These are phyloP conservation scores for Dasypus novemcinctus DNA, from an alignment of 2,113 vertebrate species.

Conservation along the genomic window DNA sequence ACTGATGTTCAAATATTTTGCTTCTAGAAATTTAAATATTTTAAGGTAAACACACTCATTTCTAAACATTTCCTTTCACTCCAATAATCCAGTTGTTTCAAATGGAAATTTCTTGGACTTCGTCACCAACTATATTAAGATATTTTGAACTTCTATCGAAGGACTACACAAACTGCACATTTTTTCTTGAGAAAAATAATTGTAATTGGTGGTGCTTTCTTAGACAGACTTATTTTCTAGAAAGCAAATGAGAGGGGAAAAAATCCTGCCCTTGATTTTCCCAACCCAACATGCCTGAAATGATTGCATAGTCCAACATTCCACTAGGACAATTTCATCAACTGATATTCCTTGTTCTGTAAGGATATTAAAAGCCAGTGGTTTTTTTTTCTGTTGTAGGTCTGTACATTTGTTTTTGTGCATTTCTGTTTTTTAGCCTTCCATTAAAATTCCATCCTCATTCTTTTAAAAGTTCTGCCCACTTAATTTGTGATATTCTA, in stretches of 20 bases:
- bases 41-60: not conserved
- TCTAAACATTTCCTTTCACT: not conserved
- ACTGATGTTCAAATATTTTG: not conserved
- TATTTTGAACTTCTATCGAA: not conserved
- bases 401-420: constrained; percentile 2
- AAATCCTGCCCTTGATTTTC: constrained; percentile 41
- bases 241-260: constrained; percentile 25
- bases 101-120: constrained; percentile 10
- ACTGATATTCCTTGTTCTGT: not conserved
- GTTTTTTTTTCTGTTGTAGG: not conserved
- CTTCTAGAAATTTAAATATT: not conserved
- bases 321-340: not conserved
- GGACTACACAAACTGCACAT: not conserved
- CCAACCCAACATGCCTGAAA: constrained; percentile 38
- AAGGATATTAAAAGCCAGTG: not conserved
- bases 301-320: not conserved
- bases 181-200: constrained; percentile 41
- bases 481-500: not conserved
- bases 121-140: not conserved
- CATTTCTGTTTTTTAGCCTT: not conserved
- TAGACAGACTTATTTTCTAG: constrained; percentile 6
- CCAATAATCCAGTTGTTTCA: not conserved
- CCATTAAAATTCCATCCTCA: constrained; percentile 5
- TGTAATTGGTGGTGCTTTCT: constrained; percentile 16
- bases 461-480: not conserved